Evolutionary conservation across 2,797 vertebrate genomes (phyloP).

Genomic region (Tiaroga cobitis): DNA sequence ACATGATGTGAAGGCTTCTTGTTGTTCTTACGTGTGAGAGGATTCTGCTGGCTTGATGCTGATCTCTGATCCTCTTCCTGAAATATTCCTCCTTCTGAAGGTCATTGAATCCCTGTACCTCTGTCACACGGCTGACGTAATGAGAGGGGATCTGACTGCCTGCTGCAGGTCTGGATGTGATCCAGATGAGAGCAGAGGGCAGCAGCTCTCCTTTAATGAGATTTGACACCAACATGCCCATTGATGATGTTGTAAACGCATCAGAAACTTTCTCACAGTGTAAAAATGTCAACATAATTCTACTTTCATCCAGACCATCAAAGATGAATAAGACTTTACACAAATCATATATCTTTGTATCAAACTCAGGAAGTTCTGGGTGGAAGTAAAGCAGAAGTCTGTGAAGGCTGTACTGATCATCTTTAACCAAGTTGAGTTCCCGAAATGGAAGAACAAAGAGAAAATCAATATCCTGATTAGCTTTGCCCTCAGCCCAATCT

Average conservation of each 20-base stretch:
- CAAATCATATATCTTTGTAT: not conserved
- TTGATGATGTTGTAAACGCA: conserved; percentile 26
- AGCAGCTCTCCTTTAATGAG: conserved; percentile 52
- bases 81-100: conserved; percentile 55
- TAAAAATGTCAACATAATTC: conserved; percentile 43
- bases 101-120: conserved; percentile 52
- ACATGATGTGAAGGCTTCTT: conserved; percentile 52
- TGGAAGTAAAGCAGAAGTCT: conserved; percentile 41
- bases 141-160: conserved; percentile 44
- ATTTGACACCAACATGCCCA: conserved; percentile 39
- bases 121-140: conserved; percentile 46
- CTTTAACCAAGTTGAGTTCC: conserved; percentile 54
- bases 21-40: conserved; percentile 40
- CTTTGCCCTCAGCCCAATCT: conserved; percentile 52
- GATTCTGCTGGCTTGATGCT: conserved; percentile 36
- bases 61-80: conserved; percentile 35
- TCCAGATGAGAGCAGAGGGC: conserved; percentile 55
- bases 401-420: conserved; percentile 33
- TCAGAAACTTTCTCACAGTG: conserved; percentile 13
- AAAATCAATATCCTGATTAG: conserved; percentile 51
- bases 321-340: conserved; percentile 51
- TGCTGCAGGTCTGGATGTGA: conserved; percentile 52
- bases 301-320: conserved; percentile 60
- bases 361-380: conserved; percentile 4
- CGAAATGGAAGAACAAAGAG: conserved; percentile 55